These are phyloP conservation scores for Drosophila niveifrons DNA, from an alignment of 2,888 invertebrate genomes.

Conservation along the genomic window DNA sequence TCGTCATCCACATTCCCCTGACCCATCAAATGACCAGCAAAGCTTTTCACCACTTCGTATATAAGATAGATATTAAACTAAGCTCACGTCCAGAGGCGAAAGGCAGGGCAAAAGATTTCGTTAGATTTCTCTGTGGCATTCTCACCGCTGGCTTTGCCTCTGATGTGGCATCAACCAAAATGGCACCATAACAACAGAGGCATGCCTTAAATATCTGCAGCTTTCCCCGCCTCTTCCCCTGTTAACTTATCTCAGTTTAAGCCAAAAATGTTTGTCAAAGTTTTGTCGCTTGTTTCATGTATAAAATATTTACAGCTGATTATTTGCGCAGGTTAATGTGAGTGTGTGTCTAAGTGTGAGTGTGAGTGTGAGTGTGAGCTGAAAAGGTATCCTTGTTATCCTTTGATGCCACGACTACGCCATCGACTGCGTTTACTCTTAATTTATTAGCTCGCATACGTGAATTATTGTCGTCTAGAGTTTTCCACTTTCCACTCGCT, in stretches of 20 bases:
- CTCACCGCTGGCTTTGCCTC: conserved; percentile 23
- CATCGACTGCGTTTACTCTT: conserved; percentile 54
- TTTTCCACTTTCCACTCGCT: conserved; percentile 34
- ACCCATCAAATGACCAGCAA: conserved; percentile 59
- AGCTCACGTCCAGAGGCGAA: conserved; percentile 31
- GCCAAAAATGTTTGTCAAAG: conserved; percentile 45
- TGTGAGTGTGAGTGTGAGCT: conserved; percentile 49
- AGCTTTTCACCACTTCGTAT: conserved; percentile 38
- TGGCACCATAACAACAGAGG: conserved; percentile 29
- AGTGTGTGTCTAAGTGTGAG: conserved; percentile 9
- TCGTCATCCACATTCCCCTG: conserved; percentile 37
- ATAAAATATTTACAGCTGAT: conserved; percentile 76
- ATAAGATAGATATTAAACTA: conserved; percentile 41
- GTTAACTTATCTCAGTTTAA: conserved; percentile 9
- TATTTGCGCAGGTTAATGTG: conserved; percentile 61
- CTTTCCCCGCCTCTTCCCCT: background rate
- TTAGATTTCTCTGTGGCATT: conserved; percentile 48
- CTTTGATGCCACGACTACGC: conserved; percentile 67
- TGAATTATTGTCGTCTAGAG: conserved; percentile 72
- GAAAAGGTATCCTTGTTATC: conserved; percentile 77
- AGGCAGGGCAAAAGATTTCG: conserved; percentile 26
- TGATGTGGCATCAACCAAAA: conserved; percentile 30
- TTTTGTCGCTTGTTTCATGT: conserved; percentile 59
- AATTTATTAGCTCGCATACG: conserved; percentile 76
- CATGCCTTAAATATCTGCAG: conserved; percentile 48